Base-by-base conservation (phyloP, 2,797 vertebrate species). In the Eremophila alpestris region DNA sequence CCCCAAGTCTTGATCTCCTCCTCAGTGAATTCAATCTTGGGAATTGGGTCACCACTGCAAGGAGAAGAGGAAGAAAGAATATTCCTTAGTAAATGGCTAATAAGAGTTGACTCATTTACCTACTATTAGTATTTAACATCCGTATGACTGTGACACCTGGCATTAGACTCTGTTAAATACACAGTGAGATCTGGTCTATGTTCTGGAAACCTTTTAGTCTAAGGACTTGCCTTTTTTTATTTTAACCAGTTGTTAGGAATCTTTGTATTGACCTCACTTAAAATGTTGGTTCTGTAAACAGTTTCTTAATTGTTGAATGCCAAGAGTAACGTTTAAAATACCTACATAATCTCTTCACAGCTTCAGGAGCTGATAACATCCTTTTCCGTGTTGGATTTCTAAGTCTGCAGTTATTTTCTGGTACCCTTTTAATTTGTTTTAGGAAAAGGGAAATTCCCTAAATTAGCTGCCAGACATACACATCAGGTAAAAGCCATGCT, bases 1-100 rank as follows among this genome's bases (percentile, higher is more conserved):
- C 99, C 99, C 99, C 99, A 99, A 12, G 99, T 99, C 97, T 98
- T 98, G 91, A 99, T 98, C 95, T 99, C 99, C 93, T 99, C 99
- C 94, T 99, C 99, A 12, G 99, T 99, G 96, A 99, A 99, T 95
- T 99, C 99, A 84, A 99, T 98, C n/a, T 97, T 98, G 77, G 99
- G 99, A 87, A 99, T 99, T n/a, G 98, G 98, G 46, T 99, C 98
- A 75, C 99, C 99, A 69, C 99, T 99, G 95, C 29, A 74, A 68
- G 54, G 58, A 90, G 81, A 93, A 49, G 58, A 83, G 77, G 43
- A 69, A 92, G 65, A 87, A 87, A 94, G 32, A 9, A 70, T 11
- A 49, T 55, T 78, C 22, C 32, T 41, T 41, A 36, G 8, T 38
- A 52, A 88, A 59, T 13, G 38, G 51, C n/a, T 78, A 68, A 8